phyloP scores from a whole-genome alignment of 2,797 vertebrate genomes.

The Sebastes wilsoni region DNA sequence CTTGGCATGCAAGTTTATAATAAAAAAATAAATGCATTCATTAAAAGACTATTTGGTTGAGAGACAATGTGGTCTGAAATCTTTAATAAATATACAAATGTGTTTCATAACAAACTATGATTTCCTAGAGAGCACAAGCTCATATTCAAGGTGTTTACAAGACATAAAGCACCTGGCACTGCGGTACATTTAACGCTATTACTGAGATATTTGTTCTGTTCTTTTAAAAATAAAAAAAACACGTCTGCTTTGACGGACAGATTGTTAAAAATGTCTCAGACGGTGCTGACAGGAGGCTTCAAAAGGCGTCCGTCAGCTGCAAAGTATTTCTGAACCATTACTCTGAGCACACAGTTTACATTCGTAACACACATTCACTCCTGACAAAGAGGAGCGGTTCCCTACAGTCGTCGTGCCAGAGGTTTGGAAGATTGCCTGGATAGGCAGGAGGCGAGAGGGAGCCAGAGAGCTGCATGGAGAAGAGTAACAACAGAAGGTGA shows the following conservation, averaged over 20 bases:
- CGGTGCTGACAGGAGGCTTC: constrained; percentile 35
- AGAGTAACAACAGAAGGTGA: constrained; percentile 38
- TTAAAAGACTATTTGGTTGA: background rate
- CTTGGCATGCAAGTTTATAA: background rate
- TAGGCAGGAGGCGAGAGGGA: constrained; percentile 4
- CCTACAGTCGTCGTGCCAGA: constrained; percentile 5
- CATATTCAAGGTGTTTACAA: background rate
- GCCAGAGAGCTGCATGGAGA: constrained; percentile 26
- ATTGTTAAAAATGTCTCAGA: constrained; percentile 4
- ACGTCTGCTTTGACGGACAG: constrained; percentile 5
- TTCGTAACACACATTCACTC: constrained; percentile 26
- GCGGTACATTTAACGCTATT: background rate
- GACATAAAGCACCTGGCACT: background rate
- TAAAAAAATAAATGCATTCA: background rate
- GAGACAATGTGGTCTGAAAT: background rate
- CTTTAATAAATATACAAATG: background rate
- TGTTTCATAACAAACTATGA: background rate
- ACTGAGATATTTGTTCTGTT: background rate
- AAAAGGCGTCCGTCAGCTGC: constrained; percentile 35
- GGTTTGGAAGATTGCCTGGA: constrained; percentile 26
- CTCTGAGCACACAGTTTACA: constrained; percentile 36
- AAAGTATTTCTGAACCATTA: constrained; percentile 28
- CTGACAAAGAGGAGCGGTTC: constrained; percentile 25
- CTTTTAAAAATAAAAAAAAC: background rate
- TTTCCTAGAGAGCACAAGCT: background rate